These are phyloP conservation scores for Drosophila algonquin DNA, from an alignment of 2,888 invertebrate genomes.

Conservation along the genomic window DNA sequence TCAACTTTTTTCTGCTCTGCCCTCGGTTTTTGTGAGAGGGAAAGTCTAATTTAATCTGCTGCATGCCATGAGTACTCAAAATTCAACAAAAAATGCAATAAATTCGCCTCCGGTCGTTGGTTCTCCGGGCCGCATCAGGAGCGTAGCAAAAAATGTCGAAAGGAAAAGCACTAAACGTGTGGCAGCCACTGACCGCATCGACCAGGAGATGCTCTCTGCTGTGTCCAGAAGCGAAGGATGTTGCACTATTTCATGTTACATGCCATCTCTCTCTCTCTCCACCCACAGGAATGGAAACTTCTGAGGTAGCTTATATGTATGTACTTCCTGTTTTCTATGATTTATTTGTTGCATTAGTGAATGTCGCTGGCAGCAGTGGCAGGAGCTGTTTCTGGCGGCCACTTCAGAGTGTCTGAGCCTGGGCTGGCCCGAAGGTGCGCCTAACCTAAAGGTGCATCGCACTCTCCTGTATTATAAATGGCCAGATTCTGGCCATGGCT, in stretches of 20 bases:
- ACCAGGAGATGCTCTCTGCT: not conserved
- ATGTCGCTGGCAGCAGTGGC: conserved; percentile 42
- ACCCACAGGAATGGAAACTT: conserved; percentile 12
- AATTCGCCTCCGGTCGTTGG: conserved; percentile 8
- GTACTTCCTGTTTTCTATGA: conserved; percentile 44
- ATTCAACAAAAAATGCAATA: conserved; percentile 28
- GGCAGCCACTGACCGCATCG: not conserved
- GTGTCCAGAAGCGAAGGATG: not conserved
- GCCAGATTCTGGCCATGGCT: not conserved
- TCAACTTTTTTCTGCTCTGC: conserved; percentile 6
- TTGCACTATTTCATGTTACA: not conserved
- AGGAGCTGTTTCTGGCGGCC: conserved; percentile 25
- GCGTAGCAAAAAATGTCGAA: conserved; percentile 7
- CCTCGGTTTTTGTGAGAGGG: conserved; percentile 12
- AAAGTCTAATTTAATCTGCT: conserved; percentile 23
- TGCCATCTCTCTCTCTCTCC: not conserved
- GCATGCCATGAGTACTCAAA: not conserved
- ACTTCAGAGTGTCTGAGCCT: conserved; percentile 39
- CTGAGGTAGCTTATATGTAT: conserved; percentile 14
- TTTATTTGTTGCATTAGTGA: conserved; percentile 67
- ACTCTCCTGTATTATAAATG: conserved; percentile 34
- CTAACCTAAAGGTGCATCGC: conserved; percentile 43
- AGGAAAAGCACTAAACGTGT: not conserved
- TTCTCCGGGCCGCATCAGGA: not conserved
- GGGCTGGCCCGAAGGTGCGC: conserved; percentile 8